Conservation (phyloP, 2,113 vertebrate species). For the Chelonoidis abingdonii region DNA sequence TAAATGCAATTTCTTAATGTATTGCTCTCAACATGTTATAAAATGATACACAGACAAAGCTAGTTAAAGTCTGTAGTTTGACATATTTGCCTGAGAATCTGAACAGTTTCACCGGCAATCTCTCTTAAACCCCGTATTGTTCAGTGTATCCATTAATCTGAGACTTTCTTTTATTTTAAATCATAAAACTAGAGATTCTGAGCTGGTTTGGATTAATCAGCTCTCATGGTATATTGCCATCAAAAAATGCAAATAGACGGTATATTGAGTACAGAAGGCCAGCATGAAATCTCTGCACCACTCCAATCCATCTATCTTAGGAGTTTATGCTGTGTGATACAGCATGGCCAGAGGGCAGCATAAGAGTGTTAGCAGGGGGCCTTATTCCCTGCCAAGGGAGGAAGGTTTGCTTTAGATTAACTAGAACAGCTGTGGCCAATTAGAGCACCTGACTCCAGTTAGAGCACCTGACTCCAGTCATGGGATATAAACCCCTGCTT, state of each 20-base stretch:
- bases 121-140: neutral
- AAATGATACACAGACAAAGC: neutral
- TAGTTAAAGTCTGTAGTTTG: neutral
- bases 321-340: neutral
- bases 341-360: too few relatives aligned
- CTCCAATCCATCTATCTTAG: neutral
- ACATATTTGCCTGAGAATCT: neutral
- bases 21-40: neutral
- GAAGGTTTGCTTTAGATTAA: too few relatives aligned
- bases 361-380: too few relatives aligned
- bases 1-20: rapidly evolving
- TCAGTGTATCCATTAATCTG: neutral
- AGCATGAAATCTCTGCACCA: neutral
- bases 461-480: too few relatives aligned
- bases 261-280: neutral
- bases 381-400: too few relatives aligned
- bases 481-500: too few relatives aligned
- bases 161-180: neutral
- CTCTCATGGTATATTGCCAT: neutral
- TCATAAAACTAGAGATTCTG: neutral
- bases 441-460: too few relatives aligned
- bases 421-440: too few relatives aligned
- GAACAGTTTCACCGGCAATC: neutral
- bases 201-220: neutral
- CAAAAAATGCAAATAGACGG: neutral